Evolutionary conservation across 2,797 vertebrate genomes (phyloP), one percentile per base, ranked within the genome.

Genomic region (Staurois parvus): DNA sequence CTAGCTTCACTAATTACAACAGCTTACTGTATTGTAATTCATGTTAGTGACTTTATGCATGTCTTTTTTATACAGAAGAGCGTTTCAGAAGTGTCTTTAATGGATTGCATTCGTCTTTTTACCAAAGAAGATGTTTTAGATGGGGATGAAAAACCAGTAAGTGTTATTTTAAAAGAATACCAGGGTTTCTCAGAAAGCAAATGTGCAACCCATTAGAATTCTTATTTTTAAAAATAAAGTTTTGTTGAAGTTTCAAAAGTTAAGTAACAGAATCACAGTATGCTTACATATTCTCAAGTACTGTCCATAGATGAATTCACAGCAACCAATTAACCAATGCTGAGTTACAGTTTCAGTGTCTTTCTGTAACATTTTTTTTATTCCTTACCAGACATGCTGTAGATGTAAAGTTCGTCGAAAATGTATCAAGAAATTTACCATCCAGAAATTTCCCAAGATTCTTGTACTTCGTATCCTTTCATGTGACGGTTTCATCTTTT

Each of bases 391-490:
- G 98, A 99, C 95, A 0, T 99, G 98, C 88, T 95, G 95, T 87
- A 95, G 92, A 88, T 99, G 98, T 93, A 97, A 97, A 94, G 92
- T 95, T 93, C 95, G 97, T 79, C 95, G 95, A 17, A 97, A 96
- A 92, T 99, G 97, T 91, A 98, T 95, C 0, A 99, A 99, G 92
- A 97, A 96, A 87, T 98, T 99, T 93, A 97, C 96, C 92, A 95
- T 99, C 90, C 97, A 99, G 95, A 97, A 96, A 93, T 99, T 98
- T 89, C 98, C 98, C 76, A 98, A 97, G 92, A 95, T 99, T 89
- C 94, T 99, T 48, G 98, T 99, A 88, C 96, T 99, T 81, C 97
- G 97, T 99, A 99, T 99, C 97, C 96, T 97, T 86, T 24, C 32
- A 34, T 26, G 6, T 12, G 2, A 28, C 6, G 24, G 5, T 56